Evolutionary conservation across 2,888 invertebrate genomes (phyloP).

Genomic region (Automeris io): DNA sequence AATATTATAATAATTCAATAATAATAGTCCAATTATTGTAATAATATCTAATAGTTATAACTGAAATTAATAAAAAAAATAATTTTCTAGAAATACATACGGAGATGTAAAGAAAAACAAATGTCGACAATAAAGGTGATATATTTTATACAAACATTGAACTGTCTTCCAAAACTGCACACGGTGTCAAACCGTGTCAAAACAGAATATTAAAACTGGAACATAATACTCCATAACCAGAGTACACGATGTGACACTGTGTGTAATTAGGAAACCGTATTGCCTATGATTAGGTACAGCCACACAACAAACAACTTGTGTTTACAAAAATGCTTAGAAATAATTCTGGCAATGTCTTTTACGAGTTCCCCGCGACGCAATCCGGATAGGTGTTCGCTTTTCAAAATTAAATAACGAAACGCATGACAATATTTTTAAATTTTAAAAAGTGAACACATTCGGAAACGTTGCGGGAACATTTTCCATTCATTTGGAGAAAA

Average conservation of each 20-base stretch:
- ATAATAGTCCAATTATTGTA: slow-evolving; percentile 64
- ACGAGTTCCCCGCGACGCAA: slow-evolving; percentile 29
- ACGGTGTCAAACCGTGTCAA: not conserved
- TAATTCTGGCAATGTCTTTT: slow-evolving; percentile 64
- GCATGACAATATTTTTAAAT: slow-evolving; percentile 26
- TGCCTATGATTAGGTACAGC: slow-evolving; percentile 43
- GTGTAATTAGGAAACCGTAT: slow-evolving; percentile 28
- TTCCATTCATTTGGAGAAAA: slow-evolving; percentile 9
- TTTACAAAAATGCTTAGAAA: slow-evolving; percentile 51
- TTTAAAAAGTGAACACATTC: slow-evolving; percentile 10
- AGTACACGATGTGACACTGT: slow-evolving; percentile 17
- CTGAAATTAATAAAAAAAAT: slow-evolving; percentile 59
- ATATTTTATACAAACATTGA: slow-evolving; percentile 39
- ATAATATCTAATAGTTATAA: slow-evolving; percentile 64
- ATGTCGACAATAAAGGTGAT: slow-evolving; percentile 64
- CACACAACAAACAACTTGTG: slow-evolving; percentile 58
- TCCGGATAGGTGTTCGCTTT: slow-evolving; percentile 11
- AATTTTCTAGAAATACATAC: slow-evolving; percentile 65
- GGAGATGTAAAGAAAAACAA: slow-evolving; percentile 61
- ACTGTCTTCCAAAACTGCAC: slow-evolving; percentile 1
- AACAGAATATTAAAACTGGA: slow-evolving; percentile 7
- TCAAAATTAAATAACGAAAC: slow-evolving; percentile 32
- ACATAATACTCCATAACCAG: slow-evolving; percentile 1
- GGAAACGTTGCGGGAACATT: not conserved
- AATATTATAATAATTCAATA: slow-evolving; percentile 62